Base-by-base conservation (phyloP, 2,797 vertebrate species). In the Phoxinus dragarum region DNA sequence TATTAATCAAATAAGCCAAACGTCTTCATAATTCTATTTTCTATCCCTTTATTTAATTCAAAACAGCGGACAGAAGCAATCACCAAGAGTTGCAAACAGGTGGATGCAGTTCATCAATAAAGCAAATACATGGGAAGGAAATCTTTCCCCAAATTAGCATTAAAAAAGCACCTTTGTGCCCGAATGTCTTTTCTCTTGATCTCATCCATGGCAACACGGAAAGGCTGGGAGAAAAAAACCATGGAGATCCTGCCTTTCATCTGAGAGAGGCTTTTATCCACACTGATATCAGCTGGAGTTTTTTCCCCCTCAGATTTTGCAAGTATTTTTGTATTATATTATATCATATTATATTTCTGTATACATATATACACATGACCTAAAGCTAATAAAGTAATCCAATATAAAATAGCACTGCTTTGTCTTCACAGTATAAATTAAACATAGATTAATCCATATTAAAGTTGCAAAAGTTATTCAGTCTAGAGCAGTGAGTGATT, bases 231-330 rank as follows among this genome's bases (percentile, higher is more conserved):
- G 27, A 82, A 75, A 76, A 94, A 94, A 93, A 94, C 91, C 94
- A 94, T 94, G 92, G 94, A 94, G 94, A 95, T 94, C 85, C 90
- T 90, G 91, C 91, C 94, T 95, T 95, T 96, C 92, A 94, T 95
- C 93, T 94, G 89, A 80, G 90, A 90, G 91, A 91, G 91, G 93
- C 94, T 94, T 95, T 95, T 93, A 94, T 94, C 92, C 92, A 72
- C 44, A 92, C 93, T 91, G 86, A 84, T 86, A 88, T 89, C 88
- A 88, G 89, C 90, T 86, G 79, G 84, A 40, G 17, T 61, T 85
- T 66, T 66, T 74, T 42, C 31, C 14, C 44, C 2, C 10, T 6
- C 2, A 64, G 34, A 47, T 64, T 80, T 44, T 61, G 67, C 38
- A 31, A 66, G n/a, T 21, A 52, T 74, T 52, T 38, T 9, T 10